Evolutionary conservation across 2,888 invertebrate genomes (phyloP), one percentile per base, ranked within the genome.

Genomic region (Chaitophorus viminalis): DNA sequence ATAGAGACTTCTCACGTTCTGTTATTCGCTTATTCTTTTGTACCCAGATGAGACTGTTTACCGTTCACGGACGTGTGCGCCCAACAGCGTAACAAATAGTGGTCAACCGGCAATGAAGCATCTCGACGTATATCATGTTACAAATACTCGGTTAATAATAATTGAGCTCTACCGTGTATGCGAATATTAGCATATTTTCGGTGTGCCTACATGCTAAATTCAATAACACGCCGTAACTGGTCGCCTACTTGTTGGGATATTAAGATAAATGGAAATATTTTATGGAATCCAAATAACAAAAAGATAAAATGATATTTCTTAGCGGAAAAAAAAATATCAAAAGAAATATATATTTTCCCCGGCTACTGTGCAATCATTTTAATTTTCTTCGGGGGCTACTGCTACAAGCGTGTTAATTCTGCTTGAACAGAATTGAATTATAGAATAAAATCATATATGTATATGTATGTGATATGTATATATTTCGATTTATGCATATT

Each of bases 71-170:
- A 77, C 85, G 70, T 70, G 85, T 68, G 85, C 77, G 31, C 68
- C 77, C 77, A 70, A 85, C 85, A 77, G 77, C 85, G 85, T 85
- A 70, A 85, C 85, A 77, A 85, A 60, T 60, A 85, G 77, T 77
- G 29, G 70, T 77, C 31, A 31, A 60, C 84, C 83, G 83, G 54
- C 74, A 36, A 82, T 21, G 74, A 82, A 74, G 18, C 36, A 36
- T 72, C 83, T n/a, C 39, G 36, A 85, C 77, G 75, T 39, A 78
- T 79, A 39, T 75, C 65, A 33, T 25, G 65, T 60, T 84, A 75
- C 29, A 29, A 52, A 39, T 79, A 65, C 75, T 52, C 14, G 83
- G 65, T 36, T 52, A 82, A 82, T 82, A 82, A 82, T 74, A 82
- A 82, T 54, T 72, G 72, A 72, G 72, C 33, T 21, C 14, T 31